Evolutionary conservation across 2,888 invertebrate species (phyloP), one percentile per base, ranked within the genome.

Genomic region (Carpatolechia fugitivella): DNA sequence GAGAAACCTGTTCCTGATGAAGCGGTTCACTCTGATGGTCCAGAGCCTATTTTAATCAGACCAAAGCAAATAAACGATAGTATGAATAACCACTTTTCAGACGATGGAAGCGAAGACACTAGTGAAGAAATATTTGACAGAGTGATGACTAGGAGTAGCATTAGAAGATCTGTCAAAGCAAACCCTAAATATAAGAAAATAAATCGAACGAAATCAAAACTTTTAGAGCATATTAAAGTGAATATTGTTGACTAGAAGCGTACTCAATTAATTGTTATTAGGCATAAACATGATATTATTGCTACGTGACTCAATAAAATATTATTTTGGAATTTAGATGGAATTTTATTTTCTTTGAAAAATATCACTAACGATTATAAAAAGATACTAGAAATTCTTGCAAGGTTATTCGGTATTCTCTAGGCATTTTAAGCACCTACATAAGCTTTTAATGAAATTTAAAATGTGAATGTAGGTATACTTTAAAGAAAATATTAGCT

Each of bases 141-240:
- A 65, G 89, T 90, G 0, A 90, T 90, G 90, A 80, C 82, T 0
- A 81, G 90, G 66, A 89, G 80, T 59, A 90, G 90, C 59, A 73
- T 87, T 13, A 74, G 90, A 66, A 71, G 85, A 65, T 90, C 90
- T 1, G 85, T 89, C 1, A 90, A 90, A 76, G 86, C 85, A 0
- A 90, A 90, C 62, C 90, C 90, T n/a, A 90, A 90, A 62, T 90
- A 90, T 62, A 90, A 90, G 63, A 90, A 90, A 70, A 90, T 90
- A 46, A 90, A 80, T 67, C 73, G 90, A 66, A 76, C 75, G 38
- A 90, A 90, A 74, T 88, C 90, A 0, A 90, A 90, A 64, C 74
- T 89, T 24, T 61, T 90, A 48, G 90, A 87, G 57, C 90, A 89
- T 60, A 82, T 89, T 1, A 89, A 89, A 79, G 76, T 85, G 0